Base-by-base conservation (phyloP, 1,140 invertebrate genomes). In the Ceratosolen fusciceps region DNA sequence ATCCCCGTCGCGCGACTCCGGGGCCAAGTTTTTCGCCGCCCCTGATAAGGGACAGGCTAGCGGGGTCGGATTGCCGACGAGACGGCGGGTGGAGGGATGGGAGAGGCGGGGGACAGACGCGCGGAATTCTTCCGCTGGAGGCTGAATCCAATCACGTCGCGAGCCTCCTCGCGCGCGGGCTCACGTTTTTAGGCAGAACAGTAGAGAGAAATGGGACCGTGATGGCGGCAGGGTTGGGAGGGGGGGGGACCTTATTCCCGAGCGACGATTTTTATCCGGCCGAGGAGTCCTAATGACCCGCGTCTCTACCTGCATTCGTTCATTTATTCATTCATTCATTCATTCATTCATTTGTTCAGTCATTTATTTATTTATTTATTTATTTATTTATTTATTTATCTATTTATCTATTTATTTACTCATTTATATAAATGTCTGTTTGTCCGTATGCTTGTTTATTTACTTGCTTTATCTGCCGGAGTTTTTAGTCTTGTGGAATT, bases 1-100 rank as follows among this genome's bases (percentile, higher is more conserved):
- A 74, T 58, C 71, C 54, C 54, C 24, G 71, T 26, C 71, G 34
- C 52, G 31, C 21, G 8, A n/a, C 68, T 29, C 43, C 68, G 52
- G 47, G 68, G 68, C 68, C 68, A 49, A 71, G 68, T 71, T 71
- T 71, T 71, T 71, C 68, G 26, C 9, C n/a, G n/a, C n/a, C 52
- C 52, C 10, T 4, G 52, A 54, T 54, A 54, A 54, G 52, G 52
- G 52, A 54, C 21, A 68, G 67, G 67, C 37, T 43, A 12, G 65
- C n/a, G n/a, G n/a, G n/a, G n/a, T n/a, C n/a, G n/a, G n/a, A n/a
- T n/a, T n/a, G n/a, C n/a, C n/a, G n/a, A n/a, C n/a, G n/a, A n/a
- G n/a, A n/a, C n/a, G n/a, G n/a, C n/a, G n/a, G n/a, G n/a, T n/a
- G n/a, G n/a, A n/a, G n/a, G n/a, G n/a, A n/a, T n/a, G n/a, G n/a